Base-by-base conservation (phyloP, 2,113 vertebrate species). In the Lynx canadensis region DNA sequence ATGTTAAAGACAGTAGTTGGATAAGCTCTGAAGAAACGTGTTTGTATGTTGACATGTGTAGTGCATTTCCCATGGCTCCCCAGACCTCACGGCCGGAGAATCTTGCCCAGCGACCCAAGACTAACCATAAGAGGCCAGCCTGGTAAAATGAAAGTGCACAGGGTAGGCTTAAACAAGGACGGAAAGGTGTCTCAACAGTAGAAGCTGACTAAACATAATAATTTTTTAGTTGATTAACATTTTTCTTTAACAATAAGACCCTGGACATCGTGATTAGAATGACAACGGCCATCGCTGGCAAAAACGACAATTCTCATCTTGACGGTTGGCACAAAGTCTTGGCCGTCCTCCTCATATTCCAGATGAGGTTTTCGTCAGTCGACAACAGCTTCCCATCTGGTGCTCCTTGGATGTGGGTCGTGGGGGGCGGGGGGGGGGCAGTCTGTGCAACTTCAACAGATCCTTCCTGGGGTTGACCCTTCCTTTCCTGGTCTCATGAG, bases 381-480 rank as follows among this genome's bases (percentile, higher is more conserved):
- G 45, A 1, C 19, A 36, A 5, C 2, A 10, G 3, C 23, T n/a
- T 55, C 18, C 21, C 1, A 4, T 33, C 55, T 11, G 12, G 15
- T 57, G 10, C 71, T 33, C 31, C 50, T 45, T 45, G 52, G 71
- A 4, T 38, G 0, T 33, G 79, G 50, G 41, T 0, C 45, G 45
- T 45, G 45, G 45, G 45, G 45, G 45, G 45, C 45, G 45, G 45
- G 1, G 33, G 19, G 79, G 27, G 8, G 50, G 36, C 0, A 0
- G 10, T 33, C 14, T 41, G 6, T 2, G n/a, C 0, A 3, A 0
- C 25, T 60, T 3, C 13, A 45, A 10, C 1, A 4, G 2, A 0
- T 21, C 27, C 27, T 86, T 21, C 31, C 21, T 38, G 21, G 50
- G 45, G 21, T 3, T 29, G 57, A 65, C 16, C 18, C 25, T 66